Conservation (phyloP, 2,888 invertebrate species). For the Vandiemenella viatica region DNA sequence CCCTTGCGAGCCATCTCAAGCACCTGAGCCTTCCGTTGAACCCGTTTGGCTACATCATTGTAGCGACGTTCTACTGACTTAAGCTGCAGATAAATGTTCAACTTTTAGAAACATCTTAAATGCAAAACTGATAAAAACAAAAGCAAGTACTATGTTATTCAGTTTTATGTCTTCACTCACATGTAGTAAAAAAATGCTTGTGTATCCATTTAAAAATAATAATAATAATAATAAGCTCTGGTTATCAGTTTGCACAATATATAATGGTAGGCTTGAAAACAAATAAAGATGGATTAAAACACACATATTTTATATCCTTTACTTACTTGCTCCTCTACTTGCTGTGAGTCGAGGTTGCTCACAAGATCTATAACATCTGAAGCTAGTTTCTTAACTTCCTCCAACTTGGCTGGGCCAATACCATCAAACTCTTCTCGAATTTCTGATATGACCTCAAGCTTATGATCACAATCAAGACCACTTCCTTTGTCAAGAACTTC, state of each 20-base stretch:
- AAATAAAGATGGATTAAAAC: too few relatives aligned
- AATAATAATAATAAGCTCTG: too few relatives aligned
- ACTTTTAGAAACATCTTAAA: neutral
- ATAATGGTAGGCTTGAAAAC: too few relatives aligned
- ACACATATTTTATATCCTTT: too few relatives aligned
- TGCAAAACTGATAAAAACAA: neutral
- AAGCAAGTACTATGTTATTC: neutral
- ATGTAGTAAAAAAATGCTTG: too few relatives aligned
- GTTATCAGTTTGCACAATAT: too few relatives aligned
- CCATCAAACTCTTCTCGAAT: slow-evolving; percentile 58
- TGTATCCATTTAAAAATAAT: too few relatives aligned
- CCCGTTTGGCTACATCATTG: slow-evolving; percentile 67
- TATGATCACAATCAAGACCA: slow-evolving; percentile 65
- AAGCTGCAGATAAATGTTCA: slow-evolving; percentile 32
- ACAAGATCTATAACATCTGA: slow-evolving; percentile 61
- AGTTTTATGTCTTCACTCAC: too few relatives aligned
- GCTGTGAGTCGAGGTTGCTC: slow-evolving; percentile 76
- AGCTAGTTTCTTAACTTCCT: slow-evolving; percentile 50
- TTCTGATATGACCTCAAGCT: slow-evolving; percentile 56
- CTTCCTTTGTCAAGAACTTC: slow-evolving; percentile 73
- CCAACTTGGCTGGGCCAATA: slow-evolving; percentile 54
- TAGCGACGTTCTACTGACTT: slow-evolving; percentile 72
- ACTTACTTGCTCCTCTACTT: slow-evolving; percentile 68
- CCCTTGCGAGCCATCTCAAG: slow-evolving; percentile 71
- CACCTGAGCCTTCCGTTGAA: slow-evolving; percentile 70